Evolutionary conservation across 2,797 vertebrate genomes (phyloP), one percentile per base, ranked within the genome.

Genomic region (Cottoperca gobio): DNA sequence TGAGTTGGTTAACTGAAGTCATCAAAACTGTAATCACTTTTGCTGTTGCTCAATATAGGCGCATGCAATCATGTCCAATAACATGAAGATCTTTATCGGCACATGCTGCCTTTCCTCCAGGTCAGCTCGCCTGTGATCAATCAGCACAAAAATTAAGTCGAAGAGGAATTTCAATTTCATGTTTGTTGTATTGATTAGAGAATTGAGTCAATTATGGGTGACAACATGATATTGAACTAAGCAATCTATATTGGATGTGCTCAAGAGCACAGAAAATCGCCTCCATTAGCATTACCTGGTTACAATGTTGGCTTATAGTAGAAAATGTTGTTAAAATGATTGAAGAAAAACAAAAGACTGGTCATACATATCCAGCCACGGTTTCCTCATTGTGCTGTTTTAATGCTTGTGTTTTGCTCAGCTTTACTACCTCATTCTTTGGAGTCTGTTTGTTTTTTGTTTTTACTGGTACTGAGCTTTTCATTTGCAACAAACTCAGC

Each of bases 171-270:
- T 92, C 80, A 88, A 81, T 92, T 89, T 92, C 9, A 13, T 63
- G 13, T 87, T 83, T 77, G 67, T 70, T 28, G 59, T 86, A 91
- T 91, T 90, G 91, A 93, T 92, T 69, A 48, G 48, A 60, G 77
- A 88, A 92, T 91, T 49, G 81, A 93, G 86, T 88, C 87, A 86
- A 90, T 94, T 92, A 91, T 79, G 58, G 68, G 69, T 70, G 79
- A 91, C 89, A 91, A 87, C 69, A 57, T 62, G 43, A 84, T 73
- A 86, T 52, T 75, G 71, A 88, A 76, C 16, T 0, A 39, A 40
- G 52, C 70, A 6, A 90, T 93, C 85, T 59, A 88, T 91, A 86
- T 3, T 2, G 76, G 70, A 64, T 60, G 79, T 60, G 61, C 61
- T 58, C 28, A 66, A 60, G 58, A 87, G 71, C 67, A 73, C 33